Conservation (phyloP, 1,140 invertebrate genomes). For the Solen grandis region DNA sequence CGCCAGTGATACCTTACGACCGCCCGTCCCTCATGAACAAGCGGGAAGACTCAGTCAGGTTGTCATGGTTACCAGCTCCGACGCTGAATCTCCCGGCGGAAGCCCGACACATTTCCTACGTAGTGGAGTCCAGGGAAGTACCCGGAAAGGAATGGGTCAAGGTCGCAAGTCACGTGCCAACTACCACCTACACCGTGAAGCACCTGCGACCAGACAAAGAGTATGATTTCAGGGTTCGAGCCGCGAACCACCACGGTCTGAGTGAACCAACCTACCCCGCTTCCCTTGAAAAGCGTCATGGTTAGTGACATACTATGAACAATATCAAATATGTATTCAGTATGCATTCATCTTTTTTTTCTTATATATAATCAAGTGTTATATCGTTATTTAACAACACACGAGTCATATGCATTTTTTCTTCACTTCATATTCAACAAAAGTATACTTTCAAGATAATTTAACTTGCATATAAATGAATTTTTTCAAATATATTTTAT, state of each 20-base stretch:
- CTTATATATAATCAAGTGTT: too few species aligned
- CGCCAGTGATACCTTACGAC: slow-evolving; percentile 71
- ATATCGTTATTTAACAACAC: too few species aligned
- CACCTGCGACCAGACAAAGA: slow-evolving; percentile 72
- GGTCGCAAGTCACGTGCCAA: slow-evolving; percentile 67
- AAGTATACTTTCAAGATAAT: too few species aligned
- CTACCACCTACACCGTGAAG: slow-evolving; percentile 63
- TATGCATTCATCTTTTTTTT: too few species aligned
- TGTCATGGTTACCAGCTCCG: slow-evolving; percentile 74
- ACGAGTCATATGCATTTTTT: too few species aligned
- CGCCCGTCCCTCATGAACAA: slow-evolving; percentile 69
- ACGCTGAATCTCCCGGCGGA: slow-evolving; percentile 66
- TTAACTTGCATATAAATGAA: too few species aligned
- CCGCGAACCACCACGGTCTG: slow-evolving; percentile 71
- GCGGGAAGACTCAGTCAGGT: slow-evolving; percentile 63
- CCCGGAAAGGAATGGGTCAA: slow-evolving; percentile 75
- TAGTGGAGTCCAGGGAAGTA: slow-evolving; percentile 72
- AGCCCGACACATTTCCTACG: slow-evolving; percentile 69
- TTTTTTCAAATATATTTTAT: too few species aligned
- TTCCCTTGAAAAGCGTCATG: slow-evolving; percentile 57
- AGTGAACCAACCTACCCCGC: slow-evolving; percentile 73
- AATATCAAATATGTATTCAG: too few species aligned
- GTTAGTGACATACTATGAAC: too few species aligned
- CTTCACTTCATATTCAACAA: too few species aligned
- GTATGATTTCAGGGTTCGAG: slow-evolving; percentile 74